Percentiles rank a stretch among this genome's conserved stretches.
phyloP scores from a whole-genome alignment of 2,797 vertebrate species.

The Lepilemur septentrionalis region DNA sequence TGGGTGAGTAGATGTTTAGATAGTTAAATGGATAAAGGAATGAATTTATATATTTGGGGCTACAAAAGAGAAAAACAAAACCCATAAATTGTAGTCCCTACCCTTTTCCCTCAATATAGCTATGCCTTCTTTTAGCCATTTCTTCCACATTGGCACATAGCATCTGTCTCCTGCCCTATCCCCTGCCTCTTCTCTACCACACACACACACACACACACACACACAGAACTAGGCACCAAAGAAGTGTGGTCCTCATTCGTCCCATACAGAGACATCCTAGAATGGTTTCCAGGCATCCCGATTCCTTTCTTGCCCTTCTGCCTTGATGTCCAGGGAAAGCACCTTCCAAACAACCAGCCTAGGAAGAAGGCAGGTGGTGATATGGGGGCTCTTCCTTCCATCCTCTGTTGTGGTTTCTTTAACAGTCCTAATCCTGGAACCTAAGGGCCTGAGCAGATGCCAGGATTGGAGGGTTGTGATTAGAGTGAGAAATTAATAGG shows the following conservation, averaged over 20 bases:
- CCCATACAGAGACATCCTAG: neutral
- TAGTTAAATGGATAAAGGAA: neutral
- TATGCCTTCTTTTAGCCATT: neutral
- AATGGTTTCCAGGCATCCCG: neutral
- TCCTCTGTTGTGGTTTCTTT: neutral
- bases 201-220: neutral
- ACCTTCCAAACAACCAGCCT: neutral
- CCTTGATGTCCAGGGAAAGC: neutral
- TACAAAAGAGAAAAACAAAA: conserved; percentile 32
- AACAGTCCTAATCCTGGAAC: neutral
- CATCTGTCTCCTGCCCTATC: neutral
- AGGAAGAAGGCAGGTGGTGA: neutral
- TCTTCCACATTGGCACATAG: conserved; percentile 4
- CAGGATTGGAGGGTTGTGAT: neutral
- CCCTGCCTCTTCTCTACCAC: too few relatives aligned
- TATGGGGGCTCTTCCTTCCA: neutral
- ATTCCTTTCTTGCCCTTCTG: neutral
- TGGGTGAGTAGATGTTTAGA: neutral
- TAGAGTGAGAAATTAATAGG: neutral
- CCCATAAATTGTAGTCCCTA: neutral
- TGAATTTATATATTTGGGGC: conserved; percentile 17
- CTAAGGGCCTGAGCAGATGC: neutral
- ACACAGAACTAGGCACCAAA: neutral
- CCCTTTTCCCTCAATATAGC: neutral
- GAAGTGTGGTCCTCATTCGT: neutral